Conservation (phyloP, 2,113 vertebrate species). For the Anolis sagrei region DNA sequence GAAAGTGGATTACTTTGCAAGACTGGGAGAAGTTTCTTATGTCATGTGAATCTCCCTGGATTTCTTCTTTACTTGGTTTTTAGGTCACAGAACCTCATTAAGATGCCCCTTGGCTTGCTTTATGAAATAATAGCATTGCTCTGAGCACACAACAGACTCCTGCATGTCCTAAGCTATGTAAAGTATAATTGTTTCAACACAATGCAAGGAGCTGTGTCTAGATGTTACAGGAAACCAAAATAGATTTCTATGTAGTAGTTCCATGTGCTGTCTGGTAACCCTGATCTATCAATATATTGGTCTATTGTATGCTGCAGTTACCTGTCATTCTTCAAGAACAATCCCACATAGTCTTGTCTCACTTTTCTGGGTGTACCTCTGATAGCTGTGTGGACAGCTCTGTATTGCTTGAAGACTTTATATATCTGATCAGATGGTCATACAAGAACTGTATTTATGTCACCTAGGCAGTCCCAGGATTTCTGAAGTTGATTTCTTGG, state of each 20-base stretch:
- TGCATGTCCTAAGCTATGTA: not conserved
- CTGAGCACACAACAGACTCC: not conserved
- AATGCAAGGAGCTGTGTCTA: not conserved
- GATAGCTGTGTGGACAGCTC: not conserved
- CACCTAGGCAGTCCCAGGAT: conserved; percentile 2
- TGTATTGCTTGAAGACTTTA: not conserved
- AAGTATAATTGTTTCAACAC: not conserved
- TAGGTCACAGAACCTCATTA: not conserved
- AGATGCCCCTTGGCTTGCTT: not conserved
- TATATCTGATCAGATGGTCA: conserved; percentile 12
- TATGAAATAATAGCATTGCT: not conserved
- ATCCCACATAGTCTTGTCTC: not conserved
- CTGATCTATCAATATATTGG: not conserved
- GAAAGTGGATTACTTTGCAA: not conserved
- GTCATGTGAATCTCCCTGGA: not conserved
- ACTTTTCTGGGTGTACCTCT: not conserved
- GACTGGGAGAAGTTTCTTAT: not conserved
- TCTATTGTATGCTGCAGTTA: not conserved
- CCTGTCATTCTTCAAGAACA: not conserved
- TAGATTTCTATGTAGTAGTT: not conserved
- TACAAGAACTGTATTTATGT: conserved; percentile 10
- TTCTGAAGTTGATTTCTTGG: not conserved
- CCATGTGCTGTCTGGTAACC: not conserved
- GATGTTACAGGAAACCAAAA: not conserved
- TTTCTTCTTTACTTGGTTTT: not conserved